phyloP scores from a whole-genome alignment of 1,140 invertebrate genomes.

The Venturia canescens region DNA sequence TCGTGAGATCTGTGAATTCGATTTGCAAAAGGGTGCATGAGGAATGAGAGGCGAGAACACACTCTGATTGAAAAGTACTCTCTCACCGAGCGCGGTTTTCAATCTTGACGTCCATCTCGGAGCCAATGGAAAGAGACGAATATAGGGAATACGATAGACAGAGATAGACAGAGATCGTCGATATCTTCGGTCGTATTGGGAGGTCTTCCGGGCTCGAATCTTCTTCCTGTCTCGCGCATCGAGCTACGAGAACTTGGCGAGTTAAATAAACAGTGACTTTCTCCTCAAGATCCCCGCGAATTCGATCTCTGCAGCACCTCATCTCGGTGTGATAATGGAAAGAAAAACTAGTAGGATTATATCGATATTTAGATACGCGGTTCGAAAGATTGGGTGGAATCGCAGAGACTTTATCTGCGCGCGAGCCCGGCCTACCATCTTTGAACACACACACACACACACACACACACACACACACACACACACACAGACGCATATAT shows the following conservation, averaged over 20 bases:
- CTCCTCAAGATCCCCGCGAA: conserved; percentile 34
- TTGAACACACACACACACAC: no score
- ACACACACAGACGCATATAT: no score
- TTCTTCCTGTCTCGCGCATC: conserved; percentile 56
- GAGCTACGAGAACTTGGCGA: conserved; percentile 43
- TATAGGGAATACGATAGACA: conserved; percentile 11
- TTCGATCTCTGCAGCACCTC: background rate
- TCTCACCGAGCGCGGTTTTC: conserved; percentile 43
- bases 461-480: no score
- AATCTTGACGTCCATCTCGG: conserved; percentile 49
- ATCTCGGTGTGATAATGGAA: background rate
- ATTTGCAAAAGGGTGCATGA: conserved; percentile 44
- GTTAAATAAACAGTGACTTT: conserved; percentile 68
- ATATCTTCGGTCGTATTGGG: conserved; percentile 56
- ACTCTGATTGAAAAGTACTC: conserved; percentile 38
- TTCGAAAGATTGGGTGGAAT: background rate
- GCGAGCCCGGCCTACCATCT: no score
- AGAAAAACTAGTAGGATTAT: background rate
- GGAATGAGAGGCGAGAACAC: background rate
- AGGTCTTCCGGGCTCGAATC: conserved; percentile 64
- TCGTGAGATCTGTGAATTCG: conserved; percentile 50
- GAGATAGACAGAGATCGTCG: conserved; percentile 39
- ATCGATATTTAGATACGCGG: background rate
- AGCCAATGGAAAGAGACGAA: background rate
- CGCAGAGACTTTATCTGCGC: background rate